Evolutionary conservation across 35 echinoderm and acorn worm species (phyloP).

Genomic region (Antedon bifida): DNA sequence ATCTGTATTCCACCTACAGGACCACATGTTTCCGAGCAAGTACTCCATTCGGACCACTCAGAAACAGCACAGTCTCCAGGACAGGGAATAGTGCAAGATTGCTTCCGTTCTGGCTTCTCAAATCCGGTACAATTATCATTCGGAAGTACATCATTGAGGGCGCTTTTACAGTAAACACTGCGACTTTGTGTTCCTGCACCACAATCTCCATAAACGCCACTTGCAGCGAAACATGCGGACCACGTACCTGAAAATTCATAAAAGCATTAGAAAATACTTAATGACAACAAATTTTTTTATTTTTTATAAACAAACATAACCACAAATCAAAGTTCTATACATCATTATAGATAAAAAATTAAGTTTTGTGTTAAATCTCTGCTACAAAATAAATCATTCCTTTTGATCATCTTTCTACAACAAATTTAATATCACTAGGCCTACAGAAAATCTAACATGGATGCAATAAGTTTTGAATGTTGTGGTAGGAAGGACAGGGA

Average conservation of each 20-base stretch:
- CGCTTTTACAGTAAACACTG: constrained; percentile 69
- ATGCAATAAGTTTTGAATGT: too few species aligned
- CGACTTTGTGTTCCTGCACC: constrained; percentile 44
- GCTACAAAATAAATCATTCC: too few species aligned
- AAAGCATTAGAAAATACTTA: too few species aligned
- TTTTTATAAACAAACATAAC: too few species aligned
- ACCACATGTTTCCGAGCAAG: constrained; percentile 66
- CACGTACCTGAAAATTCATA: constrained; percentile 43
- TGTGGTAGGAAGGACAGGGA: too few species aligned
- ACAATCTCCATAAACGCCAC: constrained; percentile 22
- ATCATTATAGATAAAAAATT: too few species aligned
- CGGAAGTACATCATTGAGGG: constrained; percentile 24
- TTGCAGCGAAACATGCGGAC: constrained; percentile 49
- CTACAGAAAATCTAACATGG: too few species aligned
- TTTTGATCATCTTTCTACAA: too few species aligned
- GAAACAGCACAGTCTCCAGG: constrained; percentile 72
- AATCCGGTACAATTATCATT: constrained; percentile 24
- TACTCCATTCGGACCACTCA: constrained; percentile 78
- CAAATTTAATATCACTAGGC: too few species aligned
- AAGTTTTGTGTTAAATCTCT: too few species aligned
- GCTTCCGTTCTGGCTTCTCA: constrained; percentile 21
- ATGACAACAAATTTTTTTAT: too few species aligned
- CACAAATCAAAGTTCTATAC: too few species aligned
- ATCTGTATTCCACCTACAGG: constrained; percentile 57
- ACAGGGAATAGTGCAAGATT: constrained; percentile 48